Evolutionary conservation across 2,888 invertebrate species (phyloP), one percentile per base, ranked within the genome.

Genomic region (Thymelicus lineola): DNA sequence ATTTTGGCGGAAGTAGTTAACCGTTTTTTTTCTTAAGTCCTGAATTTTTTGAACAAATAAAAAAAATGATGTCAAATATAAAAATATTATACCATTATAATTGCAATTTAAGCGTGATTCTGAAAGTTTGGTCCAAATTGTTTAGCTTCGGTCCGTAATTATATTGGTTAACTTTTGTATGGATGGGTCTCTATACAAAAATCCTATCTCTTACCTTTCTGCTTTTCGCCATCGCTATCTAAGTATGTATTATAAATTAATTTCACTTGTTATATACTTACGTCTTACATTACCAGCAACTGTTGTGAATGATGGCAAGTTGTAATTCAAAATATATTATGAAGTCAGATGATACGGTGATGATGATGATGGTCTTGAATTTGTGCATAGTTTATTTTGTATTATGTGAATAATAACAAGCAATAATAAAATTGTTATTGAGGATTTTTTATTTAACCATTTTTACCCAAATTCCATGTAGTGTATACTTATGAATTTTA

Each of bases 301-400:
- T 28, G 28, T 28, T 75, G 82, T 80, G 81, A 82, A 80, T 80
- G 78, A 77, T 77, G 77, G 75, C 77, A 80, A 82, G 82, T 85
- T 88, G 85, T 86, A 86, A 84, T 86, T 85, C 84, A 82, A 82
- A 89, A 83, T 83, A 82, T 88, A 88, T 86, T 90, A 89, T 88
- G 81, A 84, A 88, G 82, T 86, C 83, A 86, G 81, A 85, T 84
- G 85, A 85, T 85, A 83, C 80, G 85, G 87, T 89, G n/a, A n/a
- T n/a, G n/a, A n/a, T n/a, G n/a, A n/a, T n/a, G n/a, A n/a, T n/a
- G 91, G 91, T 91, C 92, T 89, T 90, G 88, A 87, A 93, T 85
- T 94, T 95, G 95, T 95, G 95, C 94, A 95, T 95, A 95, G 94
- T 95, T 95, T 95, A 95, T 95, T 95, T 95, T 95, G 95, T 95